Conservation (phyloP, 2,113 vertebrate species). For the Oncorhynchus keta region DNA sequence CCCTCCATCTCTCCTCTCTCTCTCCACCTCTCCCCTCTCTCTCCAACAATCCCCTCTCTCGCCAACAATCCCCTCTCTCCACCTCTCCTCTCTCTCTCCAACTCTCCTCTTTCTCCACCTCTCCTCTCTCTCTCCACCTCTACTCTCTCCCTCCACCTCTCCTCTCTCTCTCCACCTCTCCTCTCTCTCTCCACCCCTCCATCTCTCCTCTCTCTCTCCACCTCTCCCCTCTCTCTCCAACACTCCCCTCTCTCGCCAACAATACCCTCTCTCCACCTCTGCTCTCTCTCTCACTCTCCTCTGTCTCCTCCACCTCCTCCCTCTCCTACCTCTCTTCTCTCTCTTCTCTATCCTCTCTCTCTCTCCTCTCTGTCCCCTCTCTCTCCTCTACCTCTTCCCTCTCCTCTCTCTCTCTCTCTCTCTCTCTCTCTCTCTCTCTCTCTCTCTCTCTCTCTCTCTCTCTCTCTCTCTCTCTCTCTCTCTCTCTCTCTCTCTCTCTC, state of each 20-base stretch:
- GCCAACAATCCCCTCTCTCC: not conserved
- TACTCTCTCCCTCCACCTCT: not conserved
- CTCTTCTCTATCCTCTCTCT: too few relatives aligned
- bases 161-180: not conserved
- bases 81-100: too few relatives aligned
- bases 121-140: too few relatives aligned
- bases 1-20: too few relatives aligned
- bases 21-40: too few relatives aligned
- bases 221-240: too few relatives aligned
- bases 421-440: slow-evolving; percentile 4
- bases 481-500: not conserved
- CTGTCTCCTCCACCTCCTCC: not conserved
- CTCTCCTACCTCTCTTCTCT: too few relatives aligned
- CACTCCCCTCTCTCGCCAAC: slow-evolving; percentile 8
- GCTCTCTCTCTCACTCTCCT: too few relatives aligned
- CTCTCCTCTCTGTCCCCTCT: too few relatives aligned
- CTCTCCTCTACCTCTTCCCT: not conserved
- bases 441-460: slow-evolving; percentile 3
- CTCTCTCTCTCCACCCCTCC: slow-evolving; percentile 28
- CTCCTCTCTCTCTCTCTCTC: too few relatives aligned
- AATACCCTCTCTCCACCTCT: too few relatives aligned
- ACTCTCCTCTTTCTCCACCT: not conserved
- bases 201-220: not conserved
- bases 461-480: too few relatives aligned
- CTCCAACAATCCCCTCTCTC: slow-evolving; percentile 1